phyloP scores from a whole-genome alignment of 1,140 invertebrate genomes.

The Battus philenor region DNA sequence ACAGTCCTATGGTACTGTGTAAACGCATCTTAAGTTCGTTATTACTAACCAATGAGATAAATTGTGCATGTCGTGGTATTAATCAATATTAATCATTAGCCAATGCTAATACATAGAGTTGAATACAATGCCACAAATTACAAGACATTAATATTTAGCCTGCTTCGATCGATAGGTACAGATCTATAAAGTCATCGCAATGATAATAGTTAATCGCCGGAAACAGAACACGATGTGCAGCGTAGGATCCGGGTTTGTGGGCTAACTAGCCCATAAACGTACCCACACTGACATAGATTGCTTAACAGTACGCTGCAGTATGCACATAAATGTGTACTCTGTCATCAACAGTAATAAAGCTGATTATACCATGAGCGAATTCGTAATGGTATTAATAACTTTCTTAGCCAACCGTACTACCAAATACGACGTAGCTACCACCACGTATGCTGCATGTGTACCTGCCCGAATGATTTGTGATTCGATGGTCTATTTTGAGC shows the following conservation, averaged over 20 bases:
- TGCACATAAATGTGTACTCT: slow-evolving; percentile 12
- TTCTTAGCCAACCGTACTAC: slow-evolving; percentile 24
- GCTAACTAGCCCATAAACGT: slow-evolving; percentile 52
- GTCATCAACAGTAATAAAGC: not conserved
- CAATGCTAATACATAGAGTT: no score
- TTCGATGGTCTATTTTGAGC: slow-evolving; percentile 59
- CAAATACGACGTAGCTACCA: slow-evolving; percentile 23
- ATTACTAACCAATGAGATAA: no score
- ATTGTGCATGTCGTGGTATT: no score
- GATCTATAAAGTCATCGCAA: slow-evolving; percentile 12
- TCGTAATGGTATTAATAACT: slow-evolving; percentile 21
- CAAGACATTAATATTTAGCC: no score
- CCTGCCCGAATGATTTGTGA: slow-evolving; percentile 59
- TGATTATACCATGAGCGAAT: slow-evolving; percentile 5
- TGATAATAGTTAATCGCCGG: slow-evolving; percentile 37
- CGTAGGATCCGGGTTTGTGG: slow-evolving; percentile 58
- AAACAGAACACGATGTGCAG: slow-evolving; percentile 36
- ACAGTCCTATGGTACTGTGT: no score
- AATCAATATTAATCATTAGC: no score
- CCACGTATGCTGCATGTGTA: slow-evolving; percentile 26
- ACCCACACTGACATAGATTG: slow-evolving; percentile 23
- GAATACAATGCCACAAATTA: no score
- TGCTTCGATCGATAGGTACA: not conserved
- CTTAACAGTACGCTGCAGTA: not conserved
- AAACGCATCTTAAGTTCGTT: no score